Evolutionary conservation across 2,113 vertebrate species (phyloP).

Genomic region (Otis tarda): DNA sequence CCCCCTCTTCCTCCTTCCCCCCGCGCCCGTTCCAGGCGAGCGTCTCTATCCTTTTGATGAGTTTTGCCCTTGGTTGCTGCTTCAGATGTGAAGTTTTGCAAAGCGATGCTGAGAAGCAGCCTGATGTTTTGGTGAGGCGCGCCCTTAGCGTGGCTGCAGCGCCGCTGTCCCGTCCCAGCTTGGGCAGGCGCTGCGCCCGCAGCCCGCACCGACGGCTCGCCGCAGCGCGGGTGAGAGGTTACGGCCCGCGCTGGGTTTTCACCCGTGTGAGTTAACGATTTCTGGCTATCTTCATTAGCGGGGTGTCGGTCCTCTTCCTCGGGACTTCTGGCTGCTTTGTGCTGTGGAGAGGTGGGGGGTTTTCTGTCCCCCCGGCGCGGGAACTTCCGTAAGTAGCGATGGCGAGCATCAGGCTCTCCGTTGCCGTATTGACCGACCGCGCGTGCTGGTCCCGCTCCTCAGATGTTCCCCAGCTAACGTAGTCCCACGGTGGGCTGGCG

Average conservation of each 20-base stretch:
- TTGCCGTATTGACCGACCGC: background rate
- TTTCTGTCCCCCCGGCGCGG: too few relatives aligned
- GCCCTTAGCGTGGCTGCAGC: background rate
- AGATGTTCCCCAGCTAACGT: background rate
- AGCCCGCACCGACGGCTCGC: accelerated
- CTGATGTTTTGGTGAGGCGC: background rate
- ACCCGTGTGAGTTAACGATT: accelerated
- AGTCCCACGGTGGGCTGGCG: background rate
- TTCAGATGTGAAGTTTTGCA: slow-evolving; percentile 45
- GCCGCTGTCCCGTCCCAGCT: background rate
- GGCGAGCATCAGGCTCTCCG: too few relatives aligned
- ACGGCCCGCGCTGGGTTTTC: background rate
- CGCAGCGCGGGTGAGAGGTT: accelerated
- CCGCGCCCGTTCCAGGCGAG: background rate
- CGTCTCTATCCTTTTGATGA: slow-evolving; percentile 61
- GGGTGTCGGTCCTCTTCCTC: accelerated
- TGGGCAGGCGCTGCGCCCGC: background rate
- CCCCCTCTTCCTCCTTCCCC: background rate
- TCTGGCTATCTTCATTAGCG: accelerated
- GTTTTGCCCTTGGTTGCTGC: slow-evolving; percentile 65
- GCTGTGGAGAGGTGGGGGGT: background rate
- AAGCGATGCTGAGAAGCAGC: background rate
- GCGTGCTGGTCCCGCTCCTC: background rate
- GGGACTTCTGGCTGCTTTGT: background rate
- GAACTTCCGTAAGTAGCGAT: too few relatives aligned